These are phyloP conservation scores for Ancistrus triradiatus DNA, from an alignment of 2,113 vertebrate genomes.

Conservation along the genomic window DNA sequence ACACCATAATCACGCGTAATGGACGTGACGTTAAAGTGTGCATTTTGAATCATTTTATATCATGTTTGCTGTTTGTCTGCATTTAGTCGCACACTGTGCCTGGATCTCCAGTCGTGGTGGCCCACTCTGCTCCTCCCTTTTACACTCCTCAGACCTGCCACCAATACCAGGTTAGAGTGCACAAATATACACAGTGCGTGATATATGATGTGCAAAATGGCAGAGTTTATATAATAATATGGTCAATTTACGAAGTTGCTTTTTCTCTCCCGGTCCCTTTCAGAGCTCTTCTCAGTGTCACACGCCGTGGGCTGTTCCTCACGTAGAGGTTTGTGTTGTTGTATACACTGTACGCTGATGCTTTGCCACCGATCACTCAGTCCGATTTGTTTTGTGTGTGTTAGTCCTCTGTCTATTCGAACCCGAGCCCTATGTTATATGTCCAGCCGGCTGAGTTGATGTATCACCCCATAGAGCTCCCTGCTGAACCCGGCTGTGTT, in stretches of 20 bases:
- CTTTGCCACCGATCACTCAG: background rate
- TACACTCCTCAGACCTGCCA: conserved; percentile 51
- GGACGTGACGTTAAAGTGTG: background rate
- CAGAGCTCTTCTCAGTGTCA: conserved; percentile 43
- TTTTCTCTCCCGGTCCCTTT: background rate
- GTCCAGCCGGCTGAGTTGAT: conserved; percentile 52
- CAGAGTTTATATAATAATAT: too few relatives aligned
- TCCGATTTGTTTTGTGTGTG: conserved; percentile 9
- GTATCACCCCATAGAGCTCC: conserved; percentile 45
- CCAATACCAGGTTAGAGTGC: conserved; percentile 56
- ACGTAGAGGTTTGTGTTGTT: conserved; percentile 27
- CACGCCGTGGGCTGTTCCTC: conserved; percentile 41
- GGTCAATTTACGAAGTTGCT: background rate
- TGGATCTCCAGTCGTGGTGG: conserved; percentile 45
- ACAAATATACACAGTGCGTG: background rate
- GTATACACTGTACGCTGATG: background rate
- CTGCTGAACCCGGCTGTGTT: conserved; percentile 36
- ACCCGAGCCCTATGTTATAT: conserved; percentile 45
- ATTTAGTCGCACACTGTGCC: conserved; percentile 43
- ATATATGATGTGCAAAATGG: background rate
- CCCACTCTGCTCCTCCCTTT: conserved; percentile 45
- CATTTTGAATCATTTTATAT: background rate
- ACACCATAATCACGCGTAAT: background rate
- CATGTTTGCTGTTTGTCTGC: conserved; percentile 19
- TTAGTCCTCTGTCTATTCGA: conserved; percentile 44